A percentile compares a stretch with the other conserved stretches of the same genome.
Conservation (phyloP, 2,113 vertebrate species). For the Acrocephalus arundinaceus region DNA sequence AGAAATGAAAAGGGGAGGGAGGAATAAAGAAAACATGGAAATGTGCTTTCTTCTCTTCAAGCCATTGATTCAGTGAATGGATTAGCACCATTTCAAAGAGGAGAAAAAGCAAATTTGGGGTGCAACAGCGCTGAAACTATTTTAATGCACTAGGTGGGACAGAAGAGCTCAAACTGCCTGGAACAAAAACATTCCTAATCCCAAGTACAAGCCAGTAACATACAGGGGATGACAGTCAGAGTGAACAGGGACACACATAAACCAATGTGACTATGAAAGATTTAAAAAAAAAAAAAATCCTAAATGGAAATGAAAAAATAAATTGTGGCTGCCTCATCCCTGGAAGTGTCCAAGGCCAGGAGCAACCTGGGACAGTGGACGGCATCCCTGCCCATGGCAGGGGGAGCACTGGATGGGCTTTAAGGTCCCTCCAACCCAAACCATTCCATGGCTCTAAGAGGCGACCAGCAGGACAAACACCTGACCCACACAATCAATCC, state of each 20-base stretch:
- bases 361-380: rapidly evolving
- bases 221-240: not conserved
- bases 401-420: not conserved
- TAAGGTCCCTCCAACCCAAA: not conserved
- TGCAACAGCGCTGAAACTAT: not conserved
- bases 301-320: not conserved
- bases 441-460: not conserved
- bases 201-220: not conserved
- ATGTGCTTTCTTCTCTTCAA: not conserved
- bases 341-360: not conserved
- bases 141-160: not conserved
- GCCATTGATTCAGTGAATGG: not conserved
- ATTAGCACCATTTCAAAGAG: not conserved
- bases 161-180: not conserved
- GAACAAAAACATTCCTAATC: not conserved
- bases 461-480: not conserved
- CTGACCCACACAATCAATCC: not conserved
- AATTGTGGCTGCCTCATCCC: not conserved
- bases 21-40: not conserved
- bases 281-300: rapidly evolving
- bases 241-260: not conserved
- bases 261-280: not conserved
- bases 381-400: not conserved
- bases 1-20: not conserved
- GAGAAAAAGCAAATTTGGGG: not conserved